Conservation (phyloP, 2,888 invertebrate genomes). For the Kryphioiulus occultus region DNA sequence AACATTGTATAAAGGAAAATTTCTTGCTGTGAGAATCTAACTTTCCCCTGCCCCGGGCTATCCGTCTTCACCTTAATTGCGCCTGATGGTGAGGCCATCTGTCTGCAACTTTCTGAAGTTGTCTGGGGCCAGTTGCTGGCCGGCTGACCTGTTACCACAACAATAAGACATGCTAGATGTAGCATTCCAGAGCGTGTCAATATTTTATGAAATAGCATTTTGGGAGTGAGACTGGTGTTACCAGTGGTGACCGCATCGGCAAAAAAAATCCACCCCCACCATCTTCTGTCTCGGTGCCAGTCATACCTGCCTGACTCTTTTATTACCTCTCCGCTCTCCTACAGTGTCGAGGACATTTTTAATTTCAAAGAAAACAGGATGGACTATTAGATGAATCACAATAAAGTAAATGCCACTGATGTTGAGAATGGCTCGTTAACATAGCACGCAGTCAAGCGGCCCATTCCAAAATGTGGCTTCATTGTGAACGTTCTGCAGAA, state of each 20-base stretch:
- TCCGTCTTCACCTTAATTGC: too few relatives aligned
- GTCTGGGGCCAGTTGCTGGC: neutral
- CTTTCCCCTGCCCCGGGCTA: too few relatives aligned
- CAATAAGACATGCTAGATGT: neutral
- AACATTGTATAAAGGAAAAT: too few relatives aligned
- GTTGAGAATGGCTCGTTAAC: neutral
- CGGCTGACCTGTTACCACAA: neutral
- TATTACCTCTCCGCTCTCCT: neutral
- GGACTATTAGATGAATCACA: slow-evolving; percentile 9
- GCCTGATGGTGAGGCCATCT: too few relatives aligned
- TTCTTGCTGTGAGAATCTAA: too few relatives aligned
- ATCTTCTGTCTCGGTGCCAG: neutral
- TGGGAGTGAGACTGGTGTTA: neutral
- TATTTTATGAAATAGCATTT: neutral
- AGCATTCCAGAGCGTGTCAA: neutral
- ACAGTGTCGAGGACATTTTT: neutral
- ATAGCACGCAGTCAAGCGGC: neutral
- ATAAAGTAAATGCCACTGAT: neutral
- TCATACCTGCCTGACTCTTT: slow-evolving; percentile 31
- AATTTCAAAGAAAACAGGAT: slow-evolving; percentile 29
- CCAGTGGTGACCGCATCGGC: neutral
- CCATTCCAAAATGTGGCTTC: neutral
- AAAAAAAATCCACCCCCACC: neutral
- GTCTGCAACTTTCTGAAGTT: too few relatives aligned
- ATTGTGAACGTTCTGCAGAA: neutral